Evolutionary conservation across 1,140 invertebrate species (phyloP).

Genomic region (Euglossa dilemma): DNA sequence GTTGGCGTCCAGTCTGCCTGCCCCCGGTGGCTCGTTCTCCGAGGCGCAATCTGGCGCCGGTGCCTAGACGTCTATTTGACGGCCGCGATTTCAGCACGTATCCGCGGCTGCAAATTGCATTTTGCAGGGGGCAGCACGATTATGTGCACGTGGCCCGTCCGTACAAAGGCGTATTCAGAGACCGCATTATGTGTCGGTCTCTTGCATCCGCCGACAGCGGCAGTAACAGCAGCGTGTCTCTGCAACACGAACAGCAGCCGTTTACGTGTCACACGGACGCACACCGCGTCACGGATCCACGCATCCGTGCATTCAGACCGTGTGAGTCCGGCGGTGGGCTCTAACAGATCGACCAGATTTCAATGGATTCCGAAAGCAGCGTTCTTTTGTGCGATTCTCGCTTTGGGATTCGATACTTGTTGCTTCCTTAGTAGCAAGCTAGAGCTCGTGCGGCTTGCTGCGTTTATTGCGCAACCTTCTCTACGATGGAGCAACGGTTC

Average conservation of each 20-base stretch:
- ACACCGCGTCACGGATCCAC: not conserved
- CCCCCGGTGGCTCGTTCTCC: not conserved
- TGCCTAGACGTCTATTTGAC: conserved; percentile 50
- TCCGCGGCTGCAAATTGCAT: conserved; percentile 60
- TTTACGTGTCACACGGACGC: conserved; percentile 10
- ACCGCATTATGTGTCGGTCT: conserved; percentile 53
- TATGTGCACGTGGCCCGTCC: conserved; percentile 54
- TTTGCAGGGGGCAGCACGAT: conserved; percentile 49
- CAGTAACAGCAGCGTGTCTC: conserved; percentile 25
- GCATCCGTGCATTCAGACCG: not conserved
- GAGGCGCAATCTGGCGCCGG: conserved; percentile 22
- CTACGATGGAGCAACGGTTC: not conserved
- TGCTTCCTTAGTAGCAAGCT: not conserved
- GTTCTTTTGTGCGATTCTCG: conserved; percentile 7
- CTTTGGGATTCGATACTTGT: conserved; percentile 50
- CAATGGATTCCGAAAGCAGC: not conserved
- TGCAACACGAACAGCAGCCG: not conserved
- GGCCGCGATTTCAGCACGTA: conserved; percentile 55
- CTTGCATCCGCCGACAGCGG: conserved; percentile 31
- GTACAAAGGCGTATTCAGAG: conserved; percentile 55
- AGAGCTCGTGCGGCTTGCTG: no score
- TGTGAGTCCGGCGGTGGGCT: no score
- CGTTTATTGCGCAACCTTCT: conserved; percentile 5
- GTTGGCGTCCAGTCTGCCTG: not conserved
- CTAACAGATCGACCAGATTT: not conserved